Percentiles rank a stretch among this genome's conserved stretches.
Conservation (phyloP, 2,888 invertebrate species). For the Ceraclea dissimilis region DNA sequence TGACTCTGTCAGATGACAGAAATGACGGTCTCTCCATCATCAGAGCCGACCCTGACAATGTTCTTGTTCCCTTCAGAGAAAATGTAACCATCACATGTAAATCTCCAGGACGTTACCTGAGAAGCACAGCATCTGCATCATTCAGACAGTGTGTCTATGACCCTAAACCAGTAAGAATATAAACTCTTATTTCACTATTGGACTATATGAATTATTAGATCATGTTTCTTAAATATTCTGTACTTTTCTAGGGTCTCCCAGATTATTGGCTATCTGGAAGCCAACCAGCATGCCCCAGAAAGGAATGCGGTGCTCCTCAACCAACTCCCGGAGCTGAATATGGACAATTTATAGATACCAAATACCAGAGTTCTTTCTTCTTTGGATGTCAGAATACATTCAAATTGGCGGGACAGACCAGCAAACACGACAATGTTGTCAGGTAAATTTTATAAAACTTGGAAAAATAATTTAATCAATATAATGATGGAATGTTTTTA, state of each 20-base stretch:
- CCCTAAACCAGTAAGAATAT: conserved; percentile 63
- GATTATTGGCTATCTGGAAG: conserved; percentile 88
- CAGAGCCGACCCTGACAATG: conserved; percentile 73
- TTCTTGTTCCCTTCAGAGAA: conserved; percentile 80
- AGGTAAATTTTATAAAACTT: conserved; percentile 29
- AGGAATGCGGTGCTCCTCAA: conserved; percentile 86
- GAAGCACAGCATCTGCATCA: conserved; percentile 73
- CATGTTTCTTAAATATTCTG: background rate
- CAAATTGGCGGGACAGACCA: conserved; percentile 86
- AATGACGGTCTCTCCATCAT: conserved; percentile 75
- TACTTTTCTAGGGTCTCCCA: conserved; percentile 57
- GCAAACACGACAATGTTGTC: conserved; percentile 85
- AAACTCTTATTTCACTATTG: background rate
- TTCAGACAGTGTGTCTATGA: conserved; percentile 95
- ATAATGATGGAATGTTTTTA: background rate
- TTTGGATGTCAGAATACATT: conserved; percentile 96
- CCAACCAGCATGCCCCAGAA: conserved; percentile 78
- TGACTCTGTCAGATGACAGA: conserved; percentile 82
- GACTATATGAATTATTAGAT: background rate
- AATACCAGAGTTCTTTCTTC: conserved; percentile 88
- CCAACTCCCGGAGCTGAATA: conserved; percentile 92
- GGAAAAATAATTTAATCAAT: background rate
- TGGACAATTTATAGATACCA: conserved; percentile 79
- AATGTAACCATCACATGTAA: conserved; percentile 83
- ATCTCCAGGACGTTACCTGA: conserved; percentile 66